Conservation (phyloP, 2,888 invertebrate genomes). For the Linnaemya tessellans region DNA sequence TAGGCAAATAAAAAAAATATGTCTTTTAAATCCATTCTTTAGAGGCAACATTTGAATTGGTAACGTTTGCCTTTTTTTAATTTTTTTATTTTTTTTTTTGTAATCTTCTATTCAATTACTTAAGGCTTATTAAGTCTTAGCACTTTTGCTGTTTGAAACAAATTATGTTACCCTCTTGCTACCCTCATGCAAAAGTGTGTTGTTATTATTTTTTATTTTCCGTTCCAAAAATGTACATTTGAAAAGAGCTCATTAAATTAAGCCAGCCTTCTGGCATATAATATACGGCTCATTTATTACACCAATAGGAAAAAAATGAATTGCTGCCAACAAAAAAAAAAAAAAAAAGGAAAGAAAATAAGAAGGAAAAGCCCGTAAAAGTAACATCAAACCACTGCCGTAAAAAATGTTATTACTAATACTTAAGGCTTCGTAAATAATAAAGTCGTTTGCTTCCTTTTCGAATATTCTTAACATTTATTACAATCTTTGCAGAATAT, state of each 20-base stretch:
- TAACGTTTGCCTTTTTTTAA: not conserved
- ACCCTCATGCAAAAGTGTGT: not conserved
- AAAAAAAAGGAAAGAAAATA: not conserved
- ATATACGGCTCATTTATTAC: slow-evolving; percentile 15
- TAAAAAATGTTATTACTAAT: not conserved
- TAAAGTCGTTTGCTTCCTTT: not conserved
- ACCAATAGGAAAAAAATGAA: not conserved
- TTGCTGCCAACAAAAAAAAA: not conserved
- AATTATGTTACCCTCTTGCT: not conserved
- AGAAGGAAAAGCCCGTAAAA: not conserved
- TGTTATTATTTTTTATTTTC: not conserved
- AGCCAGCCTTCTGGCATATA: slow-evolving; percentile 14
- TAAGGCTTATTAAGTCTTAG: slow-evolving; percentile 14
- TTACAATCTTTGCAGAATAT: not conserved
- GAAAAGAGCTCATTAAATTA: slow-evolving; percentile 10
- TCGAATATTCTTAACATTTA: not conserved
- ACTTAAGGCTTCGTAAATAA: not conserved
- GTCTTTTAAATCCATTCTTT: not conserved
- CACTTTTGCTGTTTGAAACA: not conserved
- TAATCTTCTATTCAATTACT: slow-evolving; percentile 18
- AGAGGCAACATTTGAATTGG: not conserved
- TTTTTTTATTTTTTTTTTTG: not conserved
- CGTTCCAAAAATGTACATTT: not conserved
- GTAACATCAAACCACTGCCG: not conserved
- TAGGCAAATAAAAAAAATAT: not conserved